phyloP scores from a whole-genome alignment of 2,113 vertebrate species.

The Aptenodytes forsteri region DNA sequence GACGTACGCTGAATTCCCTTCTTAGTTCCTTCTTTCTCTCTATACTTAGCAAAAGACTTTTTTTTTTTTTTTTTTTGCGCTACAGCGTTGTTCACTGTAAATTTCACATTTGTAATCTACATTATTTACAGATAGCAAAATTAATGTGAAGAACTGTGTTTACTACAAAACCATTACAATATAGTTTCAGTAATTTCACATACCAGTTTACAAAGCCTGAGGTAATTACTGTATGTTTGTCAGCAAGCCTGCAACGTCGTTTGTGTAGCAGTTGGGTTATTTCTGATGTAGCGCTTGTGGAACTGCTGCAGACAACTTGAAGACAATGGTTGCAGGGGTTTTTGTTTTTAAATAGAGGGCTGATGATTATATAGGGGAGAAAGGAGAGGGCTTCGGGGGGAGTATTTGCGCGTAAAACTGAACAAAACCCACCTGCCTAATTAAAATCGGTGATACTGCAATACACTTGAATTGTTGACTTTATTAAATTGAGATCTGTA shows the following conservation, averaged over 20 bases:
- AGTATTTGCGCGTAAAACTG: neutral
- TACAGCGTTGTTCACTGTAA: neutral
- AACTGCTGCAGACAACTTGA: fast-evolving
- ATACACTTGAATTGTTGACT: fast-evolving
- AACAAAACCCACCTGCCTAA: fast-evolving
- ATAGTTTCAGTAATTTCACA: fast-evolving
- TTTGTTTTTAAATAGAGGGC: neutral
- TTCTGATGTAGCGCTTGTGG: neutral
- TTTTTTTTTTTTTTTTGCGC: no score
- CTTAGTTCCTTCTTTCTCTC: fast-evolving
- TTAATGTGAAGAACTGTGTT: fast-evolving
- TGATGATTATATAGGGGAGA: neutral
- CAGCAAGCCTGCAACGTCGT: fast-evolving
- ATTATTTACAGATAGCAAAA: neutral
- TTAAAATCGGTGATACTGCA: fast-evolving
- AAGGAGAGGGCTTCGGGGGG: neutral
- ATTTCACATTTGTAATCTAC: fast-evolving
- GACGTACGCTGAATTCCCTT: fast-evolving
- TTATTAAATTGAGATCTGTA: fast-evolving
- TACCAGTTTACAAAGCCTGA: fast-evolving
- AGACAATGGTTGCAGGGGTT: no score
- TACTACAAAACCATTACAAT: fast-evolving
- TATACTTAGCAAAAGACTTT: neutral
- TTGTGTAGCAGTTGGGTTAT: neutral
- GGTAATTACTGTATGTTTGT: fast-evolving